These are phyloP conservation scores for Agapornis roseicollis DNA, from an alignment of 2,113 vertebrate species.

Conservation along the genomic window DNA sequence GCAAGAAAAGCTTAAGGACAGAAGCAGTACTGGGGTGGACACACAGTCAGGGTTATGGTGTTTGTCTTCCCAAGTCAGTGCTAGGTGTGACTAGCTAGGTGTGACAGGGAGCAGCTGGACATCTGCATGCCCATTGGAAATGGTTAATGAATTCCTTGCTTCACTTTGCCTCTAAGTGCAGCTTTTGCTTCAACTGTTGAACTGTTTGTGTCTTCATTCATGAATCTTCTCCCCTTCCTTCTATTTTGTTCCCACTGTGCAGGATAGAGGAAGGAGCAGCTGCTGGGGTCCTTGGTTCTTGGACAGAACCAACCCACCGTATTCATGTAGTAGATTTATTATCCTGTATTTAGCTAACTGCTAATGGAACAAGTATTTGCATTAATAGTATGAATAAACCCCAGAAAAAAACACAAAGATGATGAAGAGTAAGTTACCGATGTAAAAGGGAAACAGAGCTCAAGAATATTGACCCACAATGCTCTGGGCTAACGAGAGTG, in stretches of 20 bases:
- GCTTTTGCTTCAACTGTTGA: background rate
- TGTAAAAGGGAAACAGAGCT: background rate
- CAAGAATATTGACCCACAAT: background rate
- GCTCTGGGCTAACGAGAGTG: background rate
- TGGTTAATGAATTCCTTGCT: background rate
- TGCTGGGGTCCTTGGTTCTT: background rate
- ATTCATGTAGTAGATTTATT: conserved; percentile 4
- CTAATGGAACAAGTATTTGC: conserved; percentile 51
- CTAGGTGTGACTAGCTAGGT: too few species aligned
- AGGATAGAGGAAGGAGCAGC: background rate
- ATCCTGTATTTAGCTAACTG: conserved; percentile 30
- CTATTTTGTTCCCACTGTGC: accelerated
- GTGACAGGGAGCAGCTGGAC: too few species aligned
- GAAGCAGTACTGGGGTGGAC: background rate
- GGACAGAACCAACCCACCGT: accelerated
- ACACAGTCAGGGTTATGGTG: accelerated
- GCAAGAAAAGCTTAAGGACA: background rate
- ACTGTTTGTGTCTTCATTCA: background rate
- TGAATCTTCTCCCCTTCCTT: background rate
- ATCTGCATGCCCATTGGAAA: background rate
- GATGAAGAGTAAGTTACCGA: background rate
- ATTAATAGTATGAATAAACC: conserved; percentile 28
- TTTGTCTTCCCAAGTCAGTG: background rate
- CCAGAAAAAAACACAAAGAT: background rate
- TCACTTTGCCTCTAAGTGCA: background rate